Percentiles rank a stretch among this genome's conserved stretches.
Conservation (phyloP, 1,140 invertebrate species). For the Stegodyphus dumicola region DNA sequence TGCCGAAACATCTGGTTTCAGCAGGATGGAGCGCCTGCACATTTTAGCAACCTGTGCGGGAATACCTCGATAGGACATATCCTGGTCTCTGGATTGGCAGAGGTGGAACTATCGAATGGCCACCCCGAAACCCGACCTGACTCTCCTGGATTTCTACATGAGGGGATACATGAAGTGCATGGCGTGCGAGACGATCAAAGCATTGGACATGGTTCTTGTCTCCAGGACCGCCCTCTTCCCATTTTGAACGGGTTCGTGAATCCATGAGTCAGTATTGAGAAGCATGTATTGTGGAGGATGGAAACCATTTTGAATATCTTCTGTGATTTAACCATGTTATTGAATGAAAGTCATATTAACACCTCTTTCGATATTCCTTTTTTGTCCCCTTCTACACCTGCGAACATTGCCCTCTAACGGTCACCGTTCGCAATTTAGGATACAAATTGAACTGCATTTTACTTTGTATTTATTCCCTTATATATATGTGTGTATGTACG, state of each 20-base stretch:
- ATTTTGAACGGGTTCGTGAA: slow-evolving; percentile 7
- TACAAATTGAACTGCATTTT: not conserved
- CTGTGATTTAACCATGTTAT: not conserved
- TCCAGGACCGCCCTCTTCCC: not conserved
- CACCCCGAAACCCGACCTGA: not conserved
- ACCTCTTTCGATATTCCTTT: not conserved
- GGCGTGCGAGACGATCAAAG: not conserved
- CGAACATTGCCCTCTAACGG: not conserved
- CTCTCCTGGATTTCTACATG: not conserved
- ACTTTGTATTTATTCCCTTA: too few species aligned
- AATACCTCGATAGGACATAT: not conserved
- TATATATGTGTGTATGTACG: too few species aligned
- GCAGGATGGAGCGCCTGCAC: slow-evolving; percentile 10
- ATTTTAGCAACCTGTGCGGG: not conserved
- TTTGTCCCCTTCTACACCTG: not conserved
- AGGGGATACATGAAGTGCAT: not conserved
- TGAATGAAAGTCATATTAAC: not conserved
- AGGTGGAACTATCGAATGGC: not conserved
- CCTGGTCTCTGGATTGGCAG: not conserved
- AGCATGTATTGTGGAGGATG: not conserved
- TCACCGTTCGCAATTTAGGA: not conserved
- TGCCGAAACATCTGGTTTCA: slow-evolving; percentile 2
- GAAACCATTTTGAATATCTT: not conserved
- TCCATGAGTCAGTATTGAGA: not conserved
- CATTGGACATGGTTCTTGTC: not conserved